Base-by-base conservation (phyloP, 1,140 invertebrate species). In the Polyergus mexicanus region DNA sequence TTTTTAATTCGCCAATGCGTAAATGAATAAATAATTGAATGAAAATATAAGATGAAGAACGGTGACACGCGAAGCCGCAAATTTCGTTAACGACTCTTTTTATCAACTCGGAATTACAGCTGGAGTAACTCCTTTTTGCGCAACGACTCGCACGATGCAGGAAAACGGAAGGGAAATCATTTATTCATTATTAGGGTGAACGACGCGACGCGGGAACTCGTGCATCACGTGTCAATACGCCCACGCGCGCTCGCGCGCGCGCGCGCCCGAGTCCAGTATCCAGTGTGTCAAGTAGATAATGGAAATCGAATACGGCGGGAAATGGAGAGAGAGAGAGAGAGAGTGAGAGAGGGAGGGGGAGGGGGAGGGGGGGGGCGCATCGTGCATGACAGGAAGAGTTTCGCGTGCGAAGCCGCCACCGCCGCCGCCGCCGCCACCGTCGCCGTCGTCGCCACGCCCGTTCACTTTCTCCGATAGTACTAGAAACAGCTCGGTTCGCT, bases 401-500 rank as follows among this genome's bases (percentile, higher is more conserved):
- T 89, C 56, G 75, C 71, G 84, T 77, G 71, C 35, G 56, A 44
- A 86, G 58, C 54, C 56, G 28, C 7, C 68, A 38, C 0, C 56
- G 41, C 13, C 72, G 35, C 32, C 25, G 63, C n/a, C 65, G 28
- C 54, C 56, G 28, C 7, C 68, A 38, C 0, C 56, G 41, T 10
- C 72, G 35, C 32, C 25, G 63, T 16, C 65, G 28, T n/a, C n/a
- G n/a, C 86, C 90, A 88, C 91, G 87, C 87, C 87, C 90, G 86
- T 92, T 94, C 91, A 93, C 93, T 94, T 93, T 94, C 93, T 94
- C 92, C 90, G 85, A 90, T 91, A 92, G 84, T 88, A 90, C 86
- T 90, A 90, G 89, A 88, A 88, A 89, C 85, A 75, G 85, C 88
- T 47, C 83, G 16, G 56, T 68, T 75, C 60, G 69, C 13, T 2